Evolutionary conservation across 2,797 vertebrate genomes (phyloP), one percentile per base, ranked within the genome.

Genomic region (Sebastes melanostomus): DNA sequence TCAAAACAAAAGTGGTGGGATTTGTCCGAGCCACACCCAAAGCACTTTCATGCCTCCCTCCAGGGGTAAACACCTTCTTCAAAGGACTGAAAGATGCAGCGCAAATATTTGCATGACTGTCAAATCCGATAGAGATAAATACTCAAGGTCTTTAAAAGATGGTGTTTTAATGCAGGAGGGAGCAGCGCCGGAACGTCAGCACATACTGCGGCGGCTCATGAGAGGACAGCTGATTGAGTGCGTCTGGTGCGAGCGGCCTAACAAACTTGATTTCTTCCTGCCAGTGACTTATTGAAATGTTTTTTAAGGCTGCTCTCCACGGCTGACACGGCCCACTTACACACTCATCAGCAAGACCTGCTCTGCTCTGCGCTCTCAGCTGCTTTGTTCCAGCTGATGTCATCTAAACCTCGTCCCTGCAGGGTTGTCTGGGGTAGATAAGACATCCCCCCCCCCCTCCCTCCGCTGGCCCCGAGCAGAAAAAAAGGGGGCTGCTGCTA

Each of bases 331-430:
- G 93, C 91, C 91, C 83, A 63, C 94, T 96, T 95, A 92, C 91
- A 89, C 91, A 81, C 91, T 90, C 83, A 93, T 91, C 91, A 93
- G 92, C 93, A 94, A 88, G 94, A 94, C 93, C 91, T 83, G 93
- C 95, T 88, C 87, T 80, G 92, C 93, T 91, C 84, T 91, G 94
- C 93, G 83, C 89, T 93, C 94, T 97, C 95, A 96, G 95, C 94
- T 96, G 95, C 92, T 96, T 96, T 96, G 94, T 96, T 96, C 94
- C 95, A 95, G 95, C 95, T 96, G 95, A 97, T 96, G 94, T 95
- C 95, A 97, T 96, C 96, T 92, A 66, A 96, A 95, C 85, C 89
- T 92, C 66, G 88, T 95, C 95, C 95, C 94, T 89, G 90, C 95
- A 96, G 96, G 95, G 80, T 27, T 87, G 92, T 88, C 92, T 95